Base-by-base conservation (phyloP, 2,888 invertebrate genomes). In the Leucophora obtusa region DNA sequence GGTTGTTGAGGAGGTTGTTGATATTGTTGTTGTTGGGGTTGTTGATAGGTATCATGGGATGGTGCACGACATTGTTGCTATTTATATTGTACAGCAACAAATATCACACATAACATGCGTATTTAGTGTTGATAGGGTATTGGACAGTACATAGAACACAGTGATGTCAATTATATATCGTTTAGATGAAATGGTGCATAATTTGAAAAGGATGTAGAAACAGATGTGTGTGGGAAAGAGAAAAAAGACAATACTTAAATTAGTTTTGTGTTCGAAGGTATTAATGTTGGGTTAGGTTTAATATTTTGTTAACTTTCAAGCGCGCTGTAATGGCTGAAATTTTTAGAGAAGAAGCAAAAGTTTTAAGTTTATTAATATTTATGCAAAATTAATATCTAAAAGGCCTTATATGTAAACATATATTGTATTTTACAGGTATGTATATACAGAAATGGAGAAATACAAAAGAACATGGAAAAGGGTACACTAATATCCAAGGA, bases 1-100 rank as follows among this genome's bases (percentile, higher is more conserved):
- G 68, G 62, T 63, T 74, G 53, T 54, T 70, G 63, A 54, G 71
- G 74, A 17, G 56, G 72, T 24, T 65, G 75, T 51, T 79, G 78
- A n/a, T 79, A 83, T 54, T 75, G 84, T 69, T 84, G 85, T 24
- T 80, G 83, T 51, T 82, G 84, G 54, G 82, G 83, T 28, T 85
- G 85, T 79, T 84, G 84, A 69, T 79, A 73, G 72, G 72, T 75
- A 58, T 80, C 75, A 71, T 62, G 58, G 50, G 86, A 83, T 53
- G 87, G 83, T 60, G 86, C 85, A 83, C 85, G 85, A 86, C 87
- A 86, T 84, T 85, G 87, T 78, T 86, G 87, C 83, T 86, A 84
- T 68, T 82, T 83, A 68, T 83, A 51, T 18, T 62, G 62, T 58
- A 33, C 28, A 35, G 65, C 62, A 70, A 63, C 70, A 76, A 43